Base-by-base conservation (phyloP, 2,113 vertebrate genomes). In the Columbina picui region DNA sequence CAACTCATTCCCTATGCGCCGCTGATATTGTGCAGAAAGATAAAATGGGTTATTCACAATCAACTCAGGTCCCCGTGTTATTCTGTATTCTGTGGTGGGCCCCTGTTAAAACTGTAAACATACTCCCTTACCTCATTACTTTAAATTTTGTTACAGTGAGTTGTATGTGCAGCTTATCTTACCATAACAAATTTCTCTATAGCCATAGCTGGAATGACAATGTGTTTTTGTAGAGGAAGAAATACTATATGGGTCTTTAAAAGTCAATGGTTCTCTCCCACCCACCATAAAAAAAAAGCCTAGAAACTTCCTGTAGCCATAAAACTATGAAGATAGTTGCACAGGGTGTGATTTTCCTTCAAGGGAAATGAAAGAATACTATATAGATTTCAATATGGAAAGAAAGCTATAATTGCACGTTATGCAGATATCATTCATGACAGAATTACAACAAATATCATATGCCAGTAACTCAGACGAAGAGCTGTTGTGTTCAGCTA, bases 381-480 rank as follows among this genome's bases (percentile, higher is more conserved):
- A 38, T 38, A 59, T 39, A 68, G 80, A 69, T 86, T 92, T 71
- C 86, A 65, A 12, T 69, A 82, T 53, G 81, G 92, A 91, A 89
- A 93, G 61, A 63, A 81, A 50, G 61, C 77, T 92, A 29, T 96
- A 94, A 92, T 56, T 92, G 90, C 86, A 79, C 69, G 83, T 64
- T 88, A 75, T 68, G 60, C 94, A 96, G 92, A 92, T 93, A 93
- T 68, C 79, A 73, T 32, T 94, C 76, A 78, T 73, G 93, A 96
- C 94, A 96, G 94, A 93, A 90, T 94, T 92, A 96, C 90, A 93
- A 90, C 92, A 94, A 93, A 93, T 94, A 93, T 90, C 88, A 64
- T 84, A 89, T 88, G 90, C 83, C 88, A 92, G 88, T 60, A 94
- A 90, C 83, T 92, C 80, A 89, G 71, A 90, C 0, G 41, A 93